Evolutionary conservation across 2,888 invertebrate genomes (phyloP).

Genomic region (Eristalinus aeneus): DNA sequence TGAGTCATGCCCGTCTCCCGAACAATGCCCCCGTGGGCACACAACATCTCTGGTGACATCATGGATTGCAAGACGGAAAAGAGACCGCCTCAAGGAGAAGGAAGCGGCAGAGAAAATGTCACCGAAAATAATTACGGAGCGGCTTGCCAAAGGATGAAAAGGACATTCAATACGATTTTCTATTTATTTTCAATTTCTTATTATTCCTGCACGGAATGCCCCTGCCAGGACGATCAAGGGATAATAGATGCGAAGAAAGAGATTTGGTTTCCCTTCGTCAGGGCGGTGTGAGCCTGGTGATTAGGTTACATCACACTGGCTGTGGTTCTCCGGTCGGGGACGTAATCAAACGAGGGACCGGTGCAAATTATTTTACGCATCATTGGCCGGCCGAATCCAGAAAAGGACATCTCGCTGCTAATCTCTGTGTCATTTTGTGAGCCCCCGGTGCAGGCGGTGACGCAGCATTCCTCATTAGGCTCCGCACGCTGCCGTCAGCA

Average conservation of each 20-base stretch:
- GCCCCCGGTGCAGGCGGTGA: conserved; percentile 19
- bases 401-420: conserved; percentile 12
- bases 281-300: conserved; percentile 48
- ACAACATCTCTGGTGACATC: conserved; percentile 35
- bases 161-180: conserved; percentile 69
- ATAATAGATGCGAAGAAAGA: conserved; percentile 47
- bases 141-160: conserved; percentile 56
- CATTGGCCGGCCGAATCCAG: conserved; percentile 9
- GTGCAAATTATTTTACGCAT: conserved; percentile 58
- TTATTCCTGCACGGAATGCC: too few relatives aligned
- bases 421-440: conserved; percentile 8
- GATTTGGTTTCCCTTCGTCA: conserved; percentile 49
- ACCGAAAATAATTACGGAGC: conserved; percentile 62
- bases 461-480: conserved; percentile 53
- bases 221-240: conserved; percentile 44
- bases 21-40: conserved; percentile 11
- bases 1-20: background rate
- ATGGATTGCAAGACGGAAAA: conserved; percentile 29
- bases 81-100: background rate
- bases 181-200: conserved; percentile 65
- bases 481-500: background rate
- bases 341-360: conserved; percentile 58
- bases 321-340: conserved; percentile 4
- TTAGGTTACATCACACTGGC: conserved; percentile 59
- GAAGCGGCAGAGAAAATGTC: conserved; percentile 31